These are phyloP conservation scores for Melanocharis versteri DNA, from an alignment of 2,113 vertebrate genomes.

Conservation along the genomic window DNA sequence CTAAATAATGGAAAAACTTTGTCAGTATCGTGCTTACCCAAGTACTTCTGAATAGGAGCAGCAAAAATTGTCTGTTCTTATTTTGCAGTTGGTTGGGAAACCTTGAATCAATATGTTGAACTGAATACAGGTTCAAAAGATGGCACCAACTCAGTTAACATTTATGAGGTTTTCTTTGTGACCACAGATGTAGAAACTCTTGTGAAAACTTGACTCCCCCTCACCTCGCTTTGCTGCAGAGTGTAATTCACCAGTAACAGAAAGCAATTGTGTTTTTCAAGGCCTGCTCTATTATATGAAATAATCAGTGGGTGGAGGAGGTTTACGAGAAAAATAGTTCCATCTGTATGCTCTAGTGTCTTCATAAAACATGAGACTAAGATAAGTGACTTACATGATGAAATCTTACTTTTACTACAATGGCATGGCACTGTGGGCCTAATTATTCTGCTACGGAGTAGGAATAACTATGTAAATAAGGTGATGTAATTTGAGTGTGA, in stretches of 20 bases:
- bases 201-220: constrained; percentile 53
- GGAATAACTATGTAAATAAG: neutral
- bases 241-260: constrained; percentile 27
- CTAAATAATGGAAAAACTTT: constrained; percentile 50
- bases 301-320: constrained; percentile 25
- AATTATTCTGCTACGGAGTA: neutral
- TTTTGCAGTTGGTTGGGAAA: neutral
- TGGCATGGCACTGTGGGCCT: neutral
- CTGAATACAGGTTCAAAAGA: neutral
- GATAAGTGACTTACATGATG: neutral
- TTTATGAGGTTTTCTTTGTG: constrained; percentile 58
- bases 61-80: neutral
- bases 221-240: neutral
- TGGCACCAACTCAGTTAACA: neutral
- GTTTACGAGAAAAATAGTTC: constrained; percentile 25
- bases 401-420: neutral
- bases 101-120: neutral
- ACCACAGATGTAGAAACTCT: constrained; percentile 26
- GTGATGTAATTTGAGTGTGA: neutral
- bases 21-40: neutral
- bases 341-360: neutral
- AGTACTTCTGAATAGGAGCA: neutral
- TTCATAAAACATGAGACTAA: neutral
- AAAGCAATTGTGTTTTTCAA: constrained; percentile 48
- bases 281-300: neutral